These are phyloP conservation scores for Exephanes ischioxanthus DNA, from an alignment of 2,888 invertebrate genomes.

Conservation along the genomic window DNA sequence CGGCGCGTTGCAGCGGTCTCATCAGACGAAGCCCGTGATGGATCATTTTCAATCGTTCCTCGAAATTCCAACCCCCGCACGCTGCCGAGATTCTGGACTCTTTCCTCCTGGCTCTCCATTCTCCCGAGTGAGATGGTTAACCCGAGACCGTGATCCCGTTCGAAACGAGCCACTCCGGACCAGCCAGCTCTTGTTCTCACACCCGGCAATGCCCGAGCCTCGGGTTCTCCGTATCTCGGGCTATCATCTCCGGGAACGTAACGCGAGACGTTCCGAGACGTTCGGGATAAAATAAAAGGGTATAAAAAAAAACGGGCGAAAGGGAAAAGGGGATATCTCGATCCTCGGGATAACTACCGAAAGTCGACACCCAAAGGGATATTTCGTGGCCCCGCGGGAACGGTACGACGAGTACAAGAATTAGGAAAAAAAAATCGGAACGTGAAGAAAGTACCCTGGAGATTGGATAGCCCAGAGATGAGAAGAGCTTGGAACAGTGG, in stretches of 20 bases:
- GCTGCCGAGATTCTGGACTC: neutral
- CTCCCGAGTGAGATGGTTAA: constrained; percentile 45
- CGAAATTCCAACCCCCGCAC: constrained; percentile 28
- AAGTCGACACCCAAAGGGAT: constrained; percentile 46
- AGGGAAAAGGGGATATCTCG: constrained; percentile 35
- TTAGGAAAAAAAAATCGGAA: too few species aligned
- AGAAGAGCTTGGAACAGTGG: too few species aligned
- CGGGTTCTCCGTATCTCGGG: constrained; percentile 49
- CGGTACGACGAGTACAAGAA: too few species aligned
- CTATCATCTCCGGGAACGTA: constrained; percentile 60
- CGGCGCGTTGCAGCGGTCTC: neutral
- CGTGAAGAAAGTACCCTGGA: too few species aligned
- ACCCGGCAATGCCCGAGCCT: constrained; percentile 18
- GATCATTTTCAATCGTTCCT: constrained; percentile 58
- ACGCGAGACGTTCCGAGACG: constrained; percentile 62
- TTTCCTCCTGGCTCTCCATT: constrained; percentile 39
- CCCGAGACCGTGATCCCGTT: constrained; percentile 61
- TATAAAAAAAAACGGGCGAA: constrained; percentile 24
- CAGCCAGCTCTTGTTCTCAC: constrained; percentile 45
- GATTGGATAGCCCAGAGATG: too few species aligned
- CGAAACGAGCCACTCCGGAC: constrained; percentile 58
- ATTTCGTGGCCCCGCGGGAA: constrained; percentile 11
- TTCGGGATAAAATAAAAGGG: constrained; percentile 56
- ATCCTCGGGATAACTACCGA: constrained; percentile 36
- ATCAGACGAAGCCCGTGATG: constrained; percentile 37